These are phyloP conservation scores for Parapristionchus giblindavisi DNA, from an alignment of 2,888 invertebrate species.

Conservation along the genomic window DNA sequence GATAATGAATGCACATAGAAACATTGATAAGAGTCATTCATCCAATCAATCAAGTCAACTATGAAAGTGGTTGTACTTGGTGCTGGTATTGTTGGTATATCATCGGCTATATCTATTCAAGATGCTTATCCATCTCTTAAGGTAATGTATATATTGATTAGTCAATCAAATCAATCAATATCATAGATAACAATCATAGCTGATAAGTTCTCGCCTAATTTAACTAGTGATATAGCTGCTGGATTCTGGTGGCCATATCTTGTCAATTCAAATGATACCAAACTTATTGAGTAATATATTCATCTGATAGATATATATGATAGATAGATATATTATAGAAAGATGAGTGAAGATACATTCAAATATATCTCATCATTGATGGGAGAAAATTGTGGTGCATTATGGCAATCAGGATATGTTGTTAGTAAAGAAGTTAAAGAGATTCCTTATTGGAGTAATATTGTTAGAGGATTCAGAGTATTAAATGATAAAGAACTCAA, in stretches of 20 bases:
- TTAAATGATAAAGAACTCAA: slow-evolving; percentile 20
- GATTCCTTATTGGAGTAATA: slow-evolving; percentile 14
- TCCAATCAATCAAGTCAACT: background rate
- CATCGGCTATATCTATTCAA: slow-evolving; percentile 50
- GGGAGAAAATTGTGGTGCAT: slow-evolving; percentile 3
- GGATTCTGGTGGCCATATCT: slow-evolving; percentile 68
- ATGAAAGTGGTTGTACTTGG: slow-evolving; percentile 49
- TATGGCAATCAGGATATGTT: slow-evolving; percentile 35
- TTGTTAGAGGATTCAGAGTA: slow-evolving; percentile 32
- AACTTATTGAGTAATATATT: slow-evolving; percentile 3
- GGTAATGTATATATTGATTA: slow-evolving; percentile 17
- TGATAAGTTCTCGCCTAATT: slow-evolving; percentile 66
- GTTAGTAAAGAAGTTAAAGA: slow-evolving; percentile 7
- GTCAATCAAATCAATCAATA: background rate
- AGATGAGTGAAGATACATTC: slow-evolving; percentile 3
- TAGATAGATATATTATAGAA: background rate
- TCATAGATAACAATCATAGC: slow-evolving; percentile 67
- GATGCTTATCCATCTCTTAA: slow-evolving; percentile 40
- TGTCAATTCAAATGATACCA: background rate
- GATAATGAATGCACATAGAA: background rate
- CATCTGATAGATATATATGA: background rate
- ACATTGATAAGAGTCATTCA: too few species aligned
- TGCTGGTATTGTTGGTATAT: slow-evolving; percentile 56
- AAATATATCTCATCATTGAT: slow-evolving; percentile 23
- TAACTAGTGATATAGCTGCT: slow-evolving; percentile 69